Evolutionary conservation across 2,888 invertebrate species (phyloP), one percentile per base, ranked within the genome.

Genomic region (Emesis furor): DNA sequence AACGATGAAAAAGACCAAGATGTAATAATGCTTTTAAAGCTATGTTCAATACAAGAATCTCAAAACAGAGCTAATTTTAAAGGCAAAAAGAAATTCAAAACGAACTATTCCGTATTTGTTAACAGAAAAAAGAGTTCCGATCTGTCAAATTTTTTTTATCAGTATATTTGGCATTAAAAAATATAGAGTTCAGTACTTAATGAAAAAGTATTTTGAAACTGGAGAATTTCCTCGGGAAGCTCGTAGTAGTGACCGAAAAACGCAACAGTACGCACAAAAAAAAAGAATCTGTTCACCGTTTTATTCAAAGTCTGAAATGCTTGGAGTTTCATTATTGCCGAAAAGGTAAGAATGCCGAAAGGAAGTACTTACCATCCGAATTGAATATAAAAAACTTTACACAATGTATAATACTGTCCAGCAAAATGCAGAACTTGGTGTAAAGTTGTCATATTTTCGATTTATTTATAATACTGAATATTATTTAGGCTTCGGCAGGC

Each of bases 221-320:
- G 84, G 84, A 59, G 78, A 86, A 86, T 30, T 73, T 17, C 24
- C 32, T 6, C 30, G 2, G 2, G 73, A 73, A 86, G 78, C 69
- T 77, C 81, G 87, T 79, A 87, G 89, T 62, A 88, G 89, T 42
- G 82, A 87, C 79, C 88, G 87, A 78, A 89, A 75, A 46, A 24
- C 55, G 17, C n/a, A 2, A 14, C 75, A 75, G 14, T 86, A 83
- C 82, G 65, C 68, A 32, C 24, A 78, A 82, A 30, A 83, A 83
- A 79, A 90, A 82, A 85, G 75, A 85, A 24, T 86, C 89, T 59
- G 84, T 91, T 71, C 89, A 87, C 37, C 75, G 77, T 24, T 91
- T 88, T 85, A 89, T 91, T 78, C 76, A 82, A 82, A 89, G 76
- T 77, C 79, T 90, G 8, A 46, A 73, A 78, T 84, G 85, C 79